Percentiles rank a stretch among this genome's conserved stretches.
These are phyloP conservation scores for Loxodonta africana DNA, from an alignment of 2,113 vertebrate genomes.

Conservation along the genomic window DNA sequence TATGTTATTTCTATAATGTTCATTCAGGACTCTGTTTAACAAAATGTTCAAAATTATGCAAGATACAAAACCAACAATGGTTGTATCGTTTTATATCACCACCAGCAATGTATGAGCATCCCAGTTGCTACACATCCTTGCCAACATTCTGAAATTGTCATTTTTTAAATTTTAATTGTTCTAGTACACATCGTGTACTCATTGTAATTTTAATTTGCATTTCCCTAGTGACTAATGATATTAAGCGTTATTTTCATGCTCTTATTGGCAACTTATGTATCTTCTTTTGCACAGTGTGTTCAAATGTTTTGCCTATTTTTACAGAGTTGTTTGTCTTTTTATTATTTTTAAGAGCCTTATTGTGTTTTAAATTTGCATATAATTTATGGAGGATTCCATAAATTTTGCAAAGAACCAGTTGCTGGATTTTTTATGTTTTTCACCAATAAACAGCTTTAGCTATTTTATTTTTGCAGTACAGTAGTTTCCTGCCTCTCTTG, in stretches of 20 bases:
- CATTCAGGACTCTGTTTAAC: neutral
- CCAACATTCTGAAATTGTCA: neutral
- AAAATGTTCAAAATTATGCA: neutral
- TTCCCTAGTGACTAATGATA: neutral
- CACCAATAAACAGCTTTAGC: neutral
- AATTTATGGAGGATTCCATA: neutral
- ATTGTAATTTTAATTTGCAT: neutral
- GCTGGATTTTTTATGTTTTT: neutral
- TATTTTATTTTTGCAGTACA: neutral
- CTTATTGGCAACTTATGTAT: neutral
- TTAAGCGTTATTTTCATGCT: neutral
- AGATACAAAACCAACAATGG: neutral
- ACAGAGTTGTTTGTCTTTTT: neutral
- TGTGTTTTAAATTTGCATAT: neutral
- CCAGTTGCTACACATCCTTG: neutral
- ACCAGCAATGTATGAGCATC: neutral
- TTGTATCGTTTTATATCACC: neutral
- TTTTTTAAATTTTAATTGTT: neutral
- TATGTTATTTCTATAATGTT: neutral
- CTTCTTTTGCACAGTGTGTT: neutral
- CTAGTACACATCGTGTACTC: neutral
- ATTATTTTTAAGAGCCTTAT: neutral
- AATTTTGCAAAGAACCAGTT: neutral
- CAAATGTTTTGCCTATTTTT: neutral
- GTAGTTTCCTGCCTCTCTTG: neutral